Percentiles rank a stretch among this genome's conserved stretches.
Evolutionary conservation across 2,888 invertebrate genomes (phyloP).

Genomic region (Caenorhabditis wallacei): DNA sequence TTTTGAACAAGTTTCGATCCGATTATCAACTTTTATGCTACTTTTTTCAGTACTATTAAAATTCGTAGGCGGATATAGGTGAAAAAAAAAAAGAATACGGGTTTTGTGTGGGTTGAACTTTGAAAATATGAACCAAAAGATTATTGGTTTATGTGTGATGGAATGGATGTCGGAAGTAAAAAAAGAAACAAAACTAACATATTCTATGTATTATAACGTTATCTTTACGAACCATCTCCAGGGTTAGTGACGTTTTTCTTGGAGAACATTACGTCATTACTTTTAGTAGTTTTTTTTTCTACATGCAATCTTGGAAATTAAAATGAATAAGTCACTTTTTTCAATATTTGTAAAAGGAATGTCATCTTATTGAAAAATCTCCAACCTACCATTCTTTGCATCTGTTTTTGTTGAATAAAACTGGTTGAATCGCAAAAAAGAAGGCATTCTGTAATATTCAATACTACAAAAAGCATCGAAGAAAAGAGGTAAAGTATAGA

Average conservation of each 20-base stretch:
- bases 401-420: conserved; percentile 52
- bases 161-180: neutral
- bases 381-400: conserved; percentile 33
- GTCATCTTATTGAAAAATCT: neutral
- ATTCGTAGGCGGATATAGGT: conserved; percentile 26
- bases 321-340: no score
- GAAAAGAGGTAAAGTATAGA: conserved; percentile 6
- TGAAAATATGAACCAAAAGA: conserved; percentile 24
- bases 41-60: neutral
- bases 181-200: neutral
- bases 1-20: conserved; percentile 33
- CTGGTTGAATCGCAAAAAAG: conserved; percentile 56
- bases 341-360: neutral
- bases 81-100: neutral
- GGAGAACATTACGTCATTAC: conserved; percentile 15
- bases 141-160: neutral
- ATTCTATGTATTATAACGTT: neutral
- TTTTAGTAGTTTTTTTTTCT: neutral
- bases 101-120: conserved; percentile 10
- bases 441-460: conserved; percentile 51
- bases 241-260: neutral
- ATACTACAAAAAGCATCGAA: neutral
- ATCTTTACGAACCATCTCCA: neutral
- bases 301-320: no score
- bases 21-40: conserved; percentile 12